A percentile compares a stretch with the other conserved stretches of the same genome.
phyloP scores from a whole-genome alignment of 2,888 invertebrate genomes.

The Pristionchus exspectatus region DNA sequence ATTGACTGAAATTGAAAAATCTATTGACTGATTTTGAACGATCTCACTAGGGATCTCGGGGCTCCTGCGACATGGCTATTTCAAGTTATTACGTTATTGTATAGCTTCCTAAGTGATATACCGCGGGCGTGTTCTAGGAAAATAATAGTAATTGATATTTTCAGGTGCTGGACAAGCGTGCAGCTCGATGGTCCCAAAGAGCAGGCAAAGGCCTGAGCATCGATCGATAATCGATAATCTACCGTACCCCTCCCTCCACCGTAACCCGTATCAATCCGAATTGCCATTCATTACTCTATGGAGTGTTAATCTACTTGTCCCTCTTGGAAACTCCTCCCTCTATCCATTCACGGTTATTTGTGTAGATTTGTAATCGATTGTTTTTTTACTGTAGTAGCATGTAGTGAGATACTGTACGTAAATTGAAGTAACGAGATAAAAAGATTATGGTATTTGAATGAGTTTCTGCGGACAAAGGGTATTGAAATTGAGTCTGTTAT shows the following conservation, averaged over 20 bases:
- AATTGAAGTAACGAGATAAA: background rate
- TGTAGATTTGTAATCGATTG: background rate
- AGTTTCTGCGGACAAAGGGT: background rate
- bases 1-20: too few relatives aligned
- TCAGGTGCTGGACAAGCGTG: slow-evolving; percentile 54
- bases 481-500: background rate
- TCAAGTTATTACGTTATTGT: too few relatives aligned
- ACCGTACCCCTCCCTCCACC: background rate
- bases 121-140: too few relatives aligned
- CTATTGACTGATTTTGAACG: too few relatives aligned
- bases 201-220: slow-evolving; percentile 44
- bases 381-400: background rate
- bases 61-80: too few relatives aligned
- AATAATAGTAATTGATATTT: background rate
- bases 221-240: slow-evolving; percentile 7
- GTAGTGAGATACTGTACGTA: background rate
- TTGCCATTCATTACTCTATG: background rate
- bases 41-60: too few relatives aligned
- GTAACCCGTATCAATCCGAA: background rate
- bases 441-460: background rate
- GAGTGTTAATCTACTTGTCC: background rate
- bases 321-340: background rate
- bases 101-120: too few relatives aligned
- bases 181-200: slow-evolving; percentile 50
- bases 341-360: slow-evolving; percentile 31